Base-by-base conservation (phyloP, 1,140 invertebrate species). In the Monomorium pharaonis region DNA sequence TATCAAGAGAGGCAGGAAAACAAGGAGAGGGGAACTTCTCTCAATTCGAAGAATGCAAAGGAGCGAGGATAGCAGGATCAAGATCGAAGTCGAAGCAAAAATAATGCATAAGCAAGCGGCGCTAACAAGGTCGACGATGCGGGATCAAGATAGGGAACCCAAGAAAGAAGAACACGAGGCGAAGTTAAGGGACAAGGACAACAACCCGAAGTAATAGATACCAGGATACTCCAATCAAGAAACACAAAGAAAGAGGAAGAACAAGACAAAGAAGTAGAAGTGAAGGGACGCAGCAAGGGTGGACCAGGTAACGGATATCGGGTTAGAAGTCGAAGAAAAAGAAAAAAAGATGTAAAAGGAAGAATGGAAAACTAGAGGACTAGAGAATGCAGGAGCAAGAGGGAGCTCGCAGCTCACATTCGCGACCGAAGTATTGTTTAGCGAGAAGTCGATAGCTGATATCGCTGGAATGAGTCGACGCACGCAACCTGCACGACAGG, bases 401-500 rank as follows among this genome's bases (percentile, higher is more conserved):
- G 12, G 30, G 18, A 37, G 51, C 16, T 58, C 24, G 60, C 16
- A 78, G 21, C 14, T 51, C 16, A 49, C 21, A 14, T 44, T 60
- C 18, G 24, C 47, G 74, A 86, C 84, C 78, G 60, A 84, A 78
- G 80, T 56, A 80, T 87, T 84, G 88, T 90, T 90, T 89, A 87
- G 60, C 58, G 30, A 33, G 80, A 74, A 88, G 49, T 56, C 49
- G 80, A 84, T 56, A 56, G 49, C 10, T 51, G 70, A 84, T 84
- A 76, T 56, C 30, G 65, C 9, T 2, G 30, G 47, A 81, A 21
- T 58, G 65, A 81, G 78, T 70, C 18, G 85, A 58, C 51, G 47
- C 33, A 44, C 10, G 51, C 7, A n/a, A 83, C 37, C 80, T 69
- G n/a, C 30, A 30, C 49, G n/a, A 54, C 62, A 37, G 37, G 24